phyloP scores from a whole-genome alignment of 2,888 invertebrate species.

The Eretmocerus hayati region DNA sequence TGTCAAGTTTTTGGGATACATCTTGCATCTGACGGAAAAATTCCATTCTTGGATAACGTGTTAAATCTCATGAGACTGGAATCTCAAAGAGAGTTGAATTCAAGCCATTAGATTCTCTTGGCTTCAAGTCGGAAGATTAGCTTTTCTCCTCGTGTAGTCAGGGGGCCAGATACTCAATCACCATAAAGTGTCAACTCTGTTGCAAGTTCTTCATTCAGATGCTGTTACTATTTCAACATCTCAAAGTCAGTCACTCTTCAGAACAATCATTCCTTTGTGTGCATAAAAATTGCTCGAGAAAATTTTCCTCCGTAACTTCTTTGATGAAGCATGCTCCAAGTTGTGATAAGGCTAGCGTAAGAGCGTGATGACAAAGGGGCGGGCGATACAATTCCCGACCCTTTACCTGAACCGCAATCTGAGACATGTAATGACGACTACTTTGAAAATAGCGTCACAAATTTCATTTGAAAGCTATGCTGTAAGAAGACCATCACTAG shows the following conservation, averaged over 20 bases:
- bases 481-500: slow-evolving; percentile 8
- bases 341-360: background rate
- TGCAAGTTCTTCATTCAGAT: background rate
- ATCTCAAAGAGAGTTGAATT: background rate
- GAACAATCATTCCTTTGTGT: background rate
- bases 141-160: too few species aligned
- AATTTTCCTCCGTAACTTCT: background rate
- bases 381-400: background rate
- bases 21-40: slow-evolving; percentile 1
- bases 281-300: background rate
- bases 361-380: background rate
- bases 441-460: slow-evolving; percentile 2
- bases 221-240: background rate
- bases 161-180: too few species aligned
- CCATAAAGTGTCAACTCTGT: background rate
- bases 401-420: background rate
- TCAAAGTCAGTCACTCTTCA: background rate
- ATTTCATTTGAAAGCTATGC: slow-evolving; percentile 13
- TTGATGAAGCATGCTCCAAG: background rate
- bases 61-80: slow-evolving; percentile 5
- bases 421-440: background rate
- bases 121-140: background rate
- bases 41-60: slow-evolving; percentile 7
- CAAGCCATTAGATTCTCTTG: background rate
- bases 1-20: slow-evolving; percentile 2